phyloP scores from a whole-genome alignment of 2,113 vertebrate species.

The Gasterosteus aculeatus region DNA sequence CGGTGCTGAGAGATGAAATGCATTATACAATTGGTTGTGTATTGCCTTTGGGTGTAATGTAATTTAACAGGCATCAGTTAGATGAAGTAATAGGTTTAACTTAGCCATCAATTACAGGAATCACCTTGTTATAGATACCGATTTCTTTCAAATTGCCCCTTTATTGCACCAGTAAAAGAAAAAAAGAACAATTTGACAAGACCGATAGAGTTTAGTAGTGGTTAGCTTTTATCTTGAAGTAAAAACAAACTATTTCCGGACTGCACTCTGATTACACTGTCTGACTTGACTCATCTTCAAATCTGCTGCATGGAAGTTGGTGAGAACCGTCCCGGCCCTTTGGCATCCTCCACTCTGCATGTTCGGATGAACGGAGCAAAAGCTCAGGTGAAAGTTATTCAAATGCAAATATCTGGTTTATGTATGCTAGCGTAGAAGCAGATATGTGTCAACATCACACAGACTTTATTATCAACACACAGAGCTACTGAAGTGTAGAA shows the following conservation, averaged over 20 bases:
- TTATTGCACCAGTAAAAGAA: not conserved
- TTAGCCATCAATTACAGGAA: not conserved
- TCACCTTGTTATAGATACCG: not conserved
- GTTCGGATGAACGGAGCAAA: not conserved
- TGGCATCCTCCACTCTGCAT: not conserved
- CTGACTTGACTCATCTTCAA: not conserved
- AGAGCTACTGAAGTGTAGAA: not conserved
- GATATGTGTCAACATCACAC: not conserved
- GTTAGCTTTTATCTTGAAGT: slow-evolving; percentile 53
- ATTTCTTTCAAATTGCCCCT: not conserved
- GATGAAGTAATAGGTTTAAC: not conserved
- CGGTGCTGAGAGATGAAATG: not conserved
- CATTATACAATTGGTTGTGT: not conserved
- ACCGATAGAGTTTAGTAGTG: not conserved
- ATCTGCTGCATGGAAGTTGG: slow-evolving; percentile 49
- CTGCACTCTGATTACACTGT: not conserved
- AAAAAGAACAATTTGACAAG: no score
- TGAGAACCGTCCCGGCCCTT: not conserved
- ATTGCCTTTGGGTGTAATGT: not conserved
- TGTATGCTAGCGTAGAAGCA: not conserved
- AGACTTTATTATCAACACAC: not conserved
- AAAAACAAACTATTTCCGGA: not conserved
- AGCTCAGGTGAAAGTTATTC: not conserved
- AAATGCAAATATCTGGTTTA: not conserved
- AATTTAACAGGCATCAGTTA: not conserved